phyloP scores from a whole-genome alignment of 2,113 vertebrate species.

The Aphyosemion australe region DNA sequence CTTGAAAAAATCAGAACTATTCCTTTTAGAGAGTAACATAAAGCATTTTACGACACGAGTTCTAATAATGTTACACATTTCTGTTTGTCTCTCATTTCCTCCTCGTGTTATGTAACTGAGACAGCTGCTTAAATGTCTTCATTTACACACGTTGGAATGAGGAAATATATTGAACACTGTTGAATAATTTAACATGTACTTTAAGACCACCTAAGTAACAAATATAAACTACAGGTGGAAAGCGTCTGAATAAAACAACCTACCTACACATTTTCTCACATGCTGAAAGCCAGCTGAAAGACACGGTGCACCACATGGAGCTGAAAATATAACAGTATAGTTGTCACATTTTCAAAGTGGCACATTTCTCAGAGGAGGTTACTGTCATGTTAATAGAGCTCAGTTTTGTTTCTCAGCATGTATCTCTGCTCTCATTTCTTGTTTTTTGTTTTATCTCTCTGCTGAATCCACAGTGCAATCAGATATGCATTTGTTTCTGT shows the following conservation, averaged over 20 bases:
- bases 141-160: neutral
- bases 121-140: too few relatives aligned
- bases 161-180: too few relatives aligned
- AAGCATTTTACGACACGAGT: too few relatives aligned
- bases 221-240: neutral
- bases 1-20: too few relatives aligned
- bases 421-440: slow-evolving; percentile 46
- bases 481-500: slow-evolving; percentile 57
- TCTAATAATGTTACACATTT: too few relatives aligned
- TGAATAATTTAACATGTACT: neutral
- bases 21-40: too few relatives aligned
- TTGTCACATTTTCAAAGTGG: slow-evolving; percentile 43
- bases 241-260: slow-evolving; percentile 3
- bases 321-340: slow-evolving; percentile 28
- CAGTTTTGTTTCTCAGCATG: slow-evolving; percentile 53
- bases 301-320: slow-evolving; percentile 18
- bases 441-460: slow-evolving; percentile 47
- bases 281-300: neutral
- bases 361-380: slow-evolving; percentile 44
- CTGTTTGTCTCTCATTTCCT: too few relatives aligned
- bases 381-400: slow-evolving; percentile 49
- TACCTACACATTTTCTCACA: neutral
- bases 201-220: neutral
- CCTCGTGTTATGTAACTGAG: too few relatives aligned
- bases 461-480: slow-evolving; percentile 57